Conservation (phyloP, 2,113 vertebrate species). For the Hippoglossus stenolepis region DNA sequence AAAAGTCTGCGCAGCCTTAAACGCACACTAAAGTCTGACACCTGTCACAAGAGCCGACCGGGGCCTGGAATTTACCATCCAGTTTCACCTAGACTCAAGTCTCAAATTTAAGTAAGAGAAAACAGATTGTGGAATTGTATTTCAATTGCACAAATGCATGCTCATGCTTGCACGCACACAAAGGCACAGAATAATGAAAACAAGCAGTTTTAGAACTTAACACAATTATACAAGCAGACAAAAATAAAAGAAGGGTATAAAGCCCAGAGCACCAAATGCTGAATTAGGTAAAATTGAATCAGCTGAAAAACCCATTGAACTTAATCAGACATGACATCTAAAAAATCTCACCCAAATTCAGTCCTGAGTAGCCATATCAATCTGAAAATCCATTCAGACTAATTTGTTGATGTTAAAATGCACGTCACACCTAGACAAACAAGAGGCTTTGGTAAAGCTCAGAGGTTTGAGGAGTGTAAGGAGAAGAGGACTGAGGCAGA, state of each 20-base stretch:
- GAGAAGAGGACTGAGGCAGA: slow-evolving; percentile 39
- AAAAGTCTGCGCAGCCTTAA: slow-evolving; percentile 4
- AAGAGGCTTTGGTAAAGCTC: slow-evolving; percentile 22
- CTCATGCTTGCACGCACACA: slow-evolving; percentile 12
- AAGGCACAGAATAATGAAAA: slow-evolving; percentile 13
- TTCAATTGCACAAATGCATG: slow-evolving; percentile 20
- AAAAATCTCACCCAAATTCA: not conserved
- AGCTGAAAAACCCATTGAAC: not conserved
- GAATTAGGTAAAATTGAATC: slow-evolving; percentile 27
- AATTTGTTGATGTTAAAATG: slow-evolving; percentile 11
- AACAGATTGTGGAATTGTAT: not conserved
- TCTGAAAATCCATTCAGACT: not conserved
- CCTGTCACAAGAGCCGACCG: slow-evolving; percentile 22
- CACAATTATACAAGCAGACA: slow-evolving; percentile 19
- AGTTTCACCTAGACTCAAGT: not conserved
- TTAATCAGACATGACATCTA: slow-evolving; percentile 3
- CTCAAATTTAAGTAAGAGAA: not conserved
- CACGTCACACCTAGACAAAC: slow-evolving; percentile 15
- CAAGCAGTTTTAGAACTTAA: slow-evolving; percentile 7
- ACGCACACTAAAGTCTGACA: slow-evolving; percentile 10
- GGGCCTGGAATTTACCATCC: slow-evolving; percentile 1
- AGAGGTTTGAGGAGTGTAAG: slow-evolving; percentile 6
- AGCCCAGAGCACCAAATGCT: slow-evolving; percentile 12
- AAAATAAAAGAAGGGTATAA: slow-evolving; percentile 5
- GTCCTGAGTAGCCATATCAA: not conserved